Percentiles rank a stretch among this genome's conserved stretches.
phyloP scores from a whole-genome alignment of 1,140 invertebrate genomes.

The Belonocnema kinseyi region DNA sequence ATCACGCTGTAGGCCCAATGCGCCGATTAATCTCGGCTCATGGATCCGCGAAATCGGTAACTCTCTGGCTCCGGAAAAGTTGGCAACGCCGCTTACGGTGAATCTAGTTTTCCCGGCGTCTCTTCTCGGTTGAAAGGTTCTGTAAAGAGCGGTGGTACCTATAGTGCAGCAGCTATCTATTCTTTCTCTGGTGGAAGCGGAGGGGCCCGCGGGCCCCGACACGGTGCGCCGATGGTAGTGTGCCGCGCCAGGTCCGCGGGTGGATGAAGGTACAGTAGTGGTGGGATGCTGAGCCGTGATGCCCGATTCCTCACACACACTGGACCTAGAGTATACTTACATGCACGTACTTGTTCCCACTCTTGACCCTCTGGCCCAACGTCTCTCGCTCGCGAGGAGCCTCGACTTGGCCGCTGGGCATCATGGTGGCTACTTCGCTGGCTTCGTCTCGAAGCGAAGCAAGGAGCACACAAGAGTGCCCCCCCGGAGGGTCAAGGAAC shows the following conservation, averaged over 20 bases:
- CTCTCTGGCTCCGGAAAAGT: neutral
- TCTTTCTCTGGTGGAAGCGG: slow-evolving; percentile 38
- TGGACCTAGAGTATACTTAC: neutral
- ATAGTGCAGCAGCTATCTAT: slow-evolving; percentile 35
- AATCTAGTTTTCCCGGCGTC: slow-evolving; percentile 31
- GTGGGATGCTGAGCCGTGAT: slow-evolving; percentile 62
- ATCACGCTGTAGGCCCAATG: no score
- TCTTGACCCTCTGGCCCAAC: slow-evolving; percentile 36
- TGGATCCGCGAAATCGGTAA: no score
- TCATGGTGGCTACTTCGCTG: slow-evolving; percentile 67
- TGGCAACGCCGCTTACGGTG: slow-evolving; percentile 12
- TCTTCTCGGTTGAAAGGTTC: slow-evolving; percentile 41
- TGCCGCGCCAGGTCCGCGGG: slow-evolving; percentile 48
- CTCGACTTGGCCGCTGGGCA: slow-evolving; percentile 65
- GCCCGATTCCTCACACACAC: slow-evolving; percentile 45
- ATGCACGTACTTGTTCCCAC: neutral
- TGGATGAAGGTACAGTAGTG: slow-evolving; percentile 58
- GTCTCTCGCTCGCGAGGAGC: slow-evolving; percentile 50
- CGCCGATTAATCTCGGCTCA: no score
- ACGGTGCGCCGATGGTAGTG: neutral
- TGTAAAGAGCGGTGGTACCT: slow-evolving; percentile 45
- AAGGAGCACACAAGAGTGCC: slow-evolving; percentile 49
- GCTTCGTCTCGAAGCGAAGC: slow-evolving; percentile 57
- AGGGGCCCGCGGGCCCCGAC: slow-evolving; percentile 48
- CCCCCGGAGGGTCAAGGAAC: slow-evolving; percentile 73